These are phyloP conservation scores for Pheosia gnoma DNA, from an alignment of 2,888 invertebrate species.

Conservation along the genomic window DNA sequence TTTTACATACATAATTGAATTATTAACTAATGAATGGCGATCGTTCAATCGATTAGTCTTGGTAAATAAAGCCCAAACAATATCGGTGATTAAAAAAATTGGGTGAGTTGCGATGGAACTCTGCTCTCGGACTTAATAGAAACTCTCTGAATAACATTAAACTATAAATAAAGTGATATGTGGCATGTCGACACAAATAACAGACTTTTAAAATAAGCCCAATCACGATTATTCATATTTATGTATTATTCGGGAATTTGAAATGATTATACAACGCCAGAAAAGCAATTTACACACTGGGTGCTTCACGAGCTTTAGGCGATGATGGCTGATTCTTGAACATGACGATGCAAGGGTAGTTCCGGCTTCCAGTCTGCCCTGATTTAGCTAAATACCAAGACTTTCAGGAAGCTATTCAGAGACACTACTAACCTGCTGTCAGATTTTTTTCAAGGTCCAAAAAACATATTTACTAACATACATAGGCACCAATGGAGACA, in stretches of 20 bases:
- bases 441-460: too few relatives aligned
- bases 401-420: too few relatives aligned
- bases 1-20: constrained; percentile 20
- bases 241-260: constrained; percentile 35
- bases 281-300: constrained; percentile 24
- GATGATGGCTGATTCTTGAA: neutral
- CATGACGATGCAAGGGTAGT: too few relatives aligned
- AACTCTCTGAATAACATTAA: constrained; percentile 9
- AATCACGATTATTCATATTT: constrained; percentile 53
- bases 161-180: constrained; percentile 35
- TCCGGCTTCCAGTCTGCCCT: too few relatives aligned
- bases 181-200: constrained; percentile 44
- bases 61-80: constrained; percentile 30
- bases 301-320: neutral
- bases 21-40: constrained; percentile 30
- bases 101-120: neutral
- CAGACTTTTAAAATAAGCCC: constrained; percentile 39
- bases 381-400: too few relatives aligned
- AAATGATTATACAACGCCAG: constrained; percentile 26
- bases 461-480: too few relatives aligned
- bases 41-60: constrained; percentile 29
- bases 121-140: constrained; percentile 13
- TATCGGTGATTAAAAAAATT: constrained; percentile 10
- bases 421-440: too few relatives aligned
- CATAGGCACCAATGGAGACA: too few relatives aligned